A percentile compares a stretch with the other conserved stretches of the same genome.
Conservation (phyloP, 1,140 invertebrate species). For the Tetraneura akinire region DNA sequence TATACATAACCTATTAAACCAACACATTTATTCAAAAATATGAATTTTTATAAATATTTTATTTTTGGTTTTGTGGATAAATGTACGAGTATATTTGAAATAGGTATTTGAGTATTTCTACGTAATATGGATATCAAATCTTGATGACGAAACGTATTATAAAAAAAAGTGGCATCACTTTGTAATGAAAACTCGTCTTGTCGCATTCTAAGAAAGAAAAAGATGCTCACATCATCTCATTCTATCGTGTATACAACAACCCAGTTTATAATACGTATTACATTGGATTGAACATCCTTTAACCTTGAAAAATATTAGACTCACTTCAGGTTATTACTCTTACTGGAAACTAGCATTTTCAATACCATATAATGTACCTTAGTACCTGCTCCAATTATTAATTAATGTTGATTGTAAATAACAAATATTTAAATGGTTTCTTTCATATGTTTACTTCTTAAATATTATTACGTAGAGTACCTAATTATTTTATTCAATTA, state of each 20-base stretch:
- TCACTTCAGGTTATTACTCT: conserved; percentile 54
- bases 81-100: too few species aligned
- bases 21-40: too few species aligned
- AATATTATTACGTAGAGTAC: background rate
- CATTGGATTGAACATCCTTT: conserved; percentile 15
- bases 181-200: conserved; percentile 44
- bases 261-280: conserved; percentile 27
- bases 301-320: conserved; percentile 49
- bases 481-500: background rate
- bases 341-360: conserved; percentile 32
- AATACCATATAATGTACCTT: conserved; percentile 35
- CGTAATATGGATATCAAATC: background rate
- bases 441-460: conserved; percentile 52
- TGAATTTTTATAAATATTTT: background rate
- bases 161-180: conserved; percentile 29
- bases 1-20: too few species aligned
- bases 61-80: background rate
- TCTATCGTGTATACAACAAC: conserved; percentile 28
- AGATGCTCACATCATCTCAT: conserved; percentile 29
- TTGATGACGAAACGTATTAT: background rate
- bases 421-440: background rate
- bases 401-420: background rate
- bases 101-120: background rate
- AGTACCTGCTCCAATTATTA: conserved; percentile 10
- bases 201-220: conserved; percentile 42